These are phyloP conservation scores for Poecilia wingei DNA, from an alignment of 2,797 vertebrate species.

Conservation along the genomic window DNA sequence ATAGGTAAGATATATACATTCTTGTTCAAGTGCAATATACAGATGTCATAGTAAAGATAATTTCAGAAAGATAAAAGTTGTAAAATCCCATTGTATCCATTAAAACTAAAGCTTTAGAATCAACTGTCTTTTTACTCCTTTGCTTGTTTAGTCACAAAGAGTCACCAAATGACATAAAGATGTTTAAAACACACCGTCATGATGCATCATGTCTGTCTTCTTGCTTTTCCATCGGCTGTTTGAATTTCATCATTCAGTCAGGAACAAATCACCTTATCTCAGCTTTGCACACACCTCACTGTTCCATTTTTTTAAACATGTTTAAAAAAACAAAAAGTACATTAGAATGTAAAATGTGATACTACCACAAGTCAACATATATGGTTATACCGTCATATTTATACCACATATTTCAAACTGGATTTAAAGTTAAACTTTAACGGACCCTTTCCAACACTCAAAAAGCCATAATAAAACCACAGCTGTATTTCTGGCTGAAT, in stretches of 20 bases:
- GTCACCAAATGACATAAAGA: not conserved
- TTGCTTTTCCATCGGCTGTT: not conserved
- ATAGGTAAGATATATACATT: constrained; percentile 45
- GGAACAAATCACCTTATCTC: not conserved
- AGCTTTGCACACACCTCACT: not conserved
- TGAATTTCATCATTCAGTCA: not conserved
- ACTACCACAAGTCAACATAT: not conserved
- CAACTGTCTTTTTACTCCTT: not conserved
- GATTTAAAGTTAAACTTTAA: not conserved
- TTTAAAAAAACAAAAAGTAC: not conserved
- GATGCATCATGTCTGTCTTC: not conserved
- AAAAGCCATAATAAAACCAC: not conserved
- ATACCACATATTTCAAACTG: not conserved
- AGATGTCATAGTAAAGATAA: constrained; percentile 60
- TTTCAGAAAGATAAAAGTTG: constrained; percentile 31
- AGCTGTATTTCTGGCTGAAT: not conserved
- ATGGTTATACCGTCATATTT: not conserved
- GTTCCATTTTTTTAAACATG: not conserved
- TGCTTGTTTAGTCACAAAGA: not conserved
- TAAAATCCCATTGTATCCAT: constrained; percentile 21
- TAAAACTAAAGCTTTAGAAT: not conserved
- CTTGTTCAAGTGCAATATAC: constrained; percentile 53
- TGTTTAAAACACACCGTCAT: not conserved
- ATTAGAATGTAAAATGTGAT: not conserved
- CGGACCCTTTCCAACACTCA: not conserved